These are phyloP conservation scores for Drosophila cracens DNA, from an alignment of 2,888 invertebrate genomes.

Conservation along the genomic window DNA sequence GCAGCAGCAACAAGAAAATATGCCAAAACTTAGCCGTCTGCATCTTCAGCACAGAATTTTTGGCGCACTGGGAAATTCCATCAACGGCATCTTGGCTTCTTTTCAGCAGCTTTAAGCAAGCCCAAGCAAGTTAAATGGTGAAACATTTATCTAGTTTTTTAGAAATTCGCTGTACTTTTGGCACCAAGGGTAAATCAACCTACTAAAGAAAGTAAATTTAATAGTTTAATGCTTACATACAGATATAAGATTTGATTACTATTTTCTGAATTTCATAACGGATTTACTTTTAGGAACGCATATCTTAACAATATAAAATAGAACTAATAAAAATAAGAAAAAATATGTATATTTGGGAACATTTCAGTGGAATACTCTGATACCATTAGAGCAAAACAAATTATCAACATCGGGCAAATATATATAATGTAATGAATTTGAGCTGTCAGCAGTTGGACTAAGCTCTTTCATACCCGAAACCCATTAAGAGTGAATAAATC, in stretches of 20 bases:
- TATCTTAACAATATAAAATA: neutral
- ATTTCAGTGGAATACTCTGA: no score
- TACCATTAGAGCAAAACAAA: neutral
- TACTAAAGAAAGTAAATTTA: neutral
- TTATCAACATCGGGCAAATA: neutral
- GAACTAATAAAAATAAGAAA: neutral
- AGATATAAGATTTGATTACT: no score
- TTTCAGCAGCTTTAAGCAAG: slow-evolving; percentile 13
- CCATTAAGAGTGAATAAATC: neutral
- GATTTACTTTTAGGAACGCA: neutral
- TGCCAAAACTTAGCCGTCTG: slow-evolving; percentile 42
- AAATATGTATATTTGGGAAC: neutral
- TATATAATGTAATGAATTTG: neutral
- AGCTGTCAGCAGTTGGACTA: neutral
- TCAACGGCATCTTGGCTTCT: slow-evolving; percentile 1
- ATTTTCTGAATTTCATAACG: no score
- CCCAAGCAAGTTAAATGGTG: neutral
- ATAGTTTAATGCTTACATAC: no score
- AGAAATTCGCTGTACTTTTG: neutral
- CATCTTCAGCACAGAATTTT: neutral
- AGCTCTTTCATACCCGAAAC: neutral
- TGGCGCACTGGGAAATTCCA: neutral
- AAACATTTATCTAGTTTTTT: neutral
- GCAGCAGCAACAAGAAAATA: slow-evolving; percentile 28
- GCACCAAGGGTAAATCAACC: neutral